phyloP scores from a whole-genome alignment of 2,888 invertebrate species.

The Anthrax anthrax region DNA sequence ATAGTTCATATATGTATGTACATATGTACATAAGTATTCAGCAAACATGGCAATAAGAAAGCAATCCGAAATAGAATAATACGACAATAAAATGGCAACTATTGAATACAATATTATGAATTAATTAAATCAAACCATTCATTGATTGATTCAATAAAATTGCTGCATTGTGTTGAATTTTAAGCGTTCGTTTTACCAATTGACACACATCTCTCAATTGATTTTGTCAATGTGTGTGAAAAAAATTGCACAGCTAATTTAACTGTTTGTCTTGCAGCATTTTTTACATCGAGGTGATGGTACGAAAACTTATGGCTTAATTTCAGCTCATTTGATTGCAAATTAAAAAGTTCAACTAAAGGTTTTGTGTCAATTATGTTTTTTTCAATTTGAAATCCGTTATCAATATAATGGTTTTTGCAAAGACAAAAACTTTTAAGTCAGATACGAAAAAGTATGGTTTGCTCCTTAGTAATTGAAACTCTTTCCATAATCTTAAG shows the following conservation, averaged over 20 bases:
- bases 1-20: too few species aligned
- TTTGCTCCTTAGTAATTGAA: background rate
- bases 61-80: too few species aligned
- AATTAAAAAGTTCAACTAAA: background rate
- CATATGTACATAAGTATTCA: too few species aligned
- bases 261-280: background rate
- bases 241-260: background rate
- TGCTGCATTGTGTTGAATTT: too few species aligned
- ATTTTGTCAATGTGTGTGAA: too few species aligned
- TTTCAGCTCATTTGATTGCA: background rate
- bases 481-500: background rate
- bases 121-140: too few species aligned
- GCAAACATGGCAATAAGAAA: too few species aligned
- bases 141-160: too few species aligned
- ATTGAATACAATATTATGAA: too few species aligned
- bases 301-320: background rate
- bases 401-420: background rate
- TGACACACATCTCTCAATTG: too few species aligned
- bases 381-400: background rate
- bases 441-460: background rate
- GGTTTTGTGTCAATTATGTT: background rate
- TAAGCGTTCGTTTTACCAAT: too few species aligned
- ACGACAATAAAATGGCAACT: too few species aligned
- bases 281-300: background rate
- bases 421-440: background rate